Evolutionary conservation across 1,140 invertebrate genomes (phyloP).

Genomic region (Anoplophora glabripennis): DNA sequence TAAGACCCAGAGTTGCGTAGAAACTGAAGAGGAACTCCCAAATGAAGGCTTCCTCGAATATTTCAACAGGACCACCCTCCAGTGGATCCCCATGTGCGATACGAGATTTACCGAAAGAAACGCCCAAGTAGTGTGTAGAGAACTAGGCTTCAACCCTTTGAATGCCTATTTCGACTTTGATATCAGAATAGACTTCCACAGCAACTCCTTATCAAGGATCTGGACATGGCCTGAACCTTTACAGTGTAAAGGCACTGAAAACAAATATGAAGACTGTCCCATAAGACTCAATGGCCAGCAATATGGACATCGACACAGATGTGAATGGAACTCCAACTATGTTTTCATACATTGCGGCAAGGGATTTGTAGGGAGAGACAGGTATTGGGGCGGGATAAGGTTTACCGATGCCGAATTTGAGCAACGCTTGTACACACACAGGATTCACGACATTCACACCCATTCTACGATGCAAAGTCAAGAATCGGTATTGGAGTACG

Average conservation of each 20-base stretch:
- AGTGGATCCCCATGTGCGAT: constrained; percentile 98
- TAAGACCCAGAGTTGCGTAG: constrained; percentile 68
- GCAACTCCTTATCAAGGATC: constrained; percentile 76
- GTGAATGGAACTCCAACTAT: constrained; percentile 84
- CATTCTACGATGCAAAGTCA: constrained; percentile 64
- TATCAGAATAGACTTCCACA: constrained; percentile 78
- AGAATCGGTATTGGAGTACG: constrained; percentile 77
- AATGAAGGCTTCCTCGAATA: constrained; percentile 89
- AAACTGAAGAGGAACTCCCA: constrained; percentile 51
- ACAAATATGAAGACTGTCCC: constrained; percentile 79
- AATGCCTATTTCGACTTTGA: constrained; percentile 84
- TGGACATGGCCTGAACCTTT: constrained; percentile 95
- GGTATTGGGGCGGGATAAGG: constrained; percentile 96
- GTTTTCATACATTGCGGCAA: constrained; percentile 92
- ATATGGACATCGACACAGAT: constrained; percentile 79
- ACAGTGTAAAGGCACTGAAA: constrained; percentile 80
- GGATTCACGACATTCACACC: constrained; percentile 76
- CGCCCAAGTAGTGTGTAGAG: constrained; percentile 91
- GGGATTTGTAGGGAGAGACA: constrained; percentile 63
- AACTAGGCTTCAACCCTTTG: constrained; percentile 85
- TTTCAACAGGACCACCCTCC: constrained; percentile 90
- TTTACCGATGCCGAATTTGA: constrained; percentile 90
- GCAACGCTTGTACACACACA: constrained; percentile 75
- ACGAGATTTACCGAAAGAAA: constrained; percentile 90
- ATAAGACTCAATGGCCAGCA: constrained; percentile 86